Evolutionary conservation across 53 echinoderm and acorn worm species (phyloP), one percentile per base, ranked within the genome.

Genomic region (Temnopleurus reevesii): DNA sequence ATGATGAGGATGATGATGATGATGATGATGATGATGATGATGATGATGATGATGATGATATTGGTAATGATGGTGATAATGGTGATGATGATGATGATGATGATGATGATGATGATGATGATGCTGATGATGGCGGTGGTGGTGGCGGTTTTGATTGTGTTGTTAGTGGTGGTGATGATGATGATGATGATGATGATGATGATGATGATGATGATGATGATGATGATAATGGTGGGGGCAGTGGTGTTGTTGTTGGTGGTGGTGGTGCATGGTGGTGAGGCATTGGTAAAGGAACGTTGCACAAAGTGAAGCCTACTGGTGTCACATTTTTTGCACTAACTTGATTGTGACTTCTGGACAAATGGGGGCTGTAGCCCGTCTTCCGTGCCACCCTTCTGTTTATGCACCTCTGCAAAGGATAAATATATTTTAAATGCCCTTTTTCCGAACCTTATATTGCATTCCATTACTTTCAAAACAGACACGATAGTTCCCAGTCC

Each of bases 401-500:
- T n/a, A n/a, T n/a, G n/a, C n/a, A n/a, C n/a, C n/a, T n/a, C n/a
- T n/a, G n/a, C n/a, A n/a, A n/a, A n/a, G n/a, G n/a, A n/a, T n/a
- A n/a, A n/a, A n/a, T n/a, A n/a, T n/a, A n/a, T n/a, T n/a, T n/a
- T n/a, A n/a, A n/a, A n/a, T n/a, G n/a, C n/a, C n/a, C n/a, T n/a
- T n/a, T n/a, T n/a, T n/a, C n/a, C n/a, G n/a, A n/a, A n/a, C n/a
- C n/a, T n/a, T n/a, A n/a, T n/a, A n/a, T n/a, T n/a, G n/a, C n/a
- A n/a, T 63, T 13, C 63, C 33, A 63, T 1, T 63, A 9, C 23
- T 28, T 12, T 49, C 56, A 55, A 12, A 13, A 46, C 43, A 59
- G 85, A 85, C 10, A 44, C 59, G 33, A 85, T 36, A 12, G 88
- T 87, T 19, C 88, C 88, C 46, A 87, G 88, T 27, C 88, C 88